Evolutionary conservation across 2,888 invertebrate species (phyloP), one percentile per base, ranked within the genome.

Genomic region (Dilophus febrilis): DNA sequence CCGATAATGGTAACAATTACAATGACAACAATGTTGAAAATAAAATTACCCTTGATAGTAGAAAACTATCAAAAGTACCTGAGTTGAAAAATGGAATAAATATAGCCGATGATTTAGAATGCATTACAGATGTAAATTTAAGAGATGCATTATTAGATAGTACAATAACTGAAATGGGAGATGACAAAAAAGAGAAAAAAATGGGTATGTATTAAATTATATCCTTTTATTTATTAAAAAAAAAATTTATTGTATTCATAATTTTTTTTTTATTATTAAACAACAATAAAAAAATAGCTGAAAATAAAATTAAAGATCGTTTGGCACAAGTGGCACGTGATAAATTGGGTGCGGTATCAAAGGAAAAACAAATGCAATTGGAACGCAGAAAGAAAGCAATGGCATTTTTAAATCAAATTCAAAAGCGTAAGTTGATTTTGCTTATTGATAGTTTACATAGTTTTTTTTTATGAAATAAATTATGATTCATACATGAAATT

Each of bases 341-440:
- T 57, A 60, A 74, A 58, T 52, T 77, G 50, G 67, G 72, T 47
- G 53, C 70, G 53, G 58, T 66, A 55, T 53, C 65, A 49, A 59
- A 68, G 50, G 72, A 73, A 53, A 61, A 72, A 46, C 56, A 66
- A 45, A 51, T 79, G 43, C 81, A 83, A 51, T 53, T 74, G 47
- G 85, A 85, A 55, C 64, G 90, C 1, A 78, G 85, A 48, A 73
- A 75, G 19, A 79, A 82, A 49, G 88, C 87, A 1, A 79, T 84
- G 10, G 80, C 82, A 53, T 88, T 91, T 58, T 68, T 85, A 10
- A 61, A 58, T 50, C 61, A 63, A 49, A 62, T 63, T n/a, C 61
- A 22, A 6, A 22, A 61, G 52, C 55, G 62, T 61, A 48, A 40
- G 37, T 42, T 17, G 17, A 26, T 16, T 31, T 16, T 14, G 8